A percentile compares a stretch with the other conserved stretches of the same genome.
Conservation (phyloP, 2,888 invertebrate genomes). For the Abrostola tripartita region DNA sequence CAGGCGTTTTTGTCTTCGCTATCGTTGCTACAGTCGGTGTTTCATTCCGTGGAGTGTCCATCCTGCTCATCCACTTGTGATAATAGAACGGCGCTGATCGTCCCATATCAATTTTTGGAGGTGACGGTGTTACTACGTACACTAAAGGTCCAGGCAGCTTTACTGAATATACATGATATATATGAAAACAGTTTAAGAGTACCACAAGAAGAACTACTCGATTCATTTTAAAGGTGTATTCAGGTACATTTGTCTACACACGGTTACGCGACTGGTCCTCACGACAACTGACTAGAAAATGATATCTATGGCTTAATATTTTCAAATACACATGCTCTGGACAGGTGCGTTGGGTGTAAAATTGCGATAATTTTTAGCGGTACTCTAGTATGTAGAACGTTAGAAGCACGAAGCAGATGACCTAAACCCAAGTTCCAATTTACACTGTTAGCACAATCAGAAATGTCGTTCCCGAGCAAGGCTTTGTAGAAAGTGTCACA, state of each 20-base stretch:
- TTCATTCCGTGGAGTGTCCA: slow-evolving; percentile 70
- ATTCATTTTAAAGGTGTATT: slow-evolving; percentile 69
- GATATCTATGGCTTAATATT: slow-evolving; percentile 66
- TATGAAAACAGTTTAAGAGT: slow-evolving; percentile 66
- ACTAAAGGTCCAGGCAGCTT: slow-evolving; percentile 78
- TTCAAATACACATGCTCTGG: slow-evolving; percentile 60
- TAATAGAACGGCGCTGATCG: slow-evolving; percentile 82
- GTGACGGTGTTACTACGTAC: slow-evolving; percentile 82
- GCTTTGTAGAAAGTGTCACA: slow-evolving; percentile 82
- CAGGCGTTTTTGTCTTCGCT: slow-evolving; percentile 73
- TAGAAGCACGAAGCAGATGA: slow-evolving; percentile 77
- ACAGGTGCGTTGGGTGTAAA: slow-evolving; percentile 64
- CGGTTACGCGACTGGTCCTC: slow-evolving; percentile 64
- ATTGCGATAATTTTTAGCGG: slow-evolving; percentile 86
- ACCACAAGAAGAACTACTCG: slow-evolving; percentile 59
- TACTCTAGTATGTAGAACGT: slow-evolving; percentile 80
- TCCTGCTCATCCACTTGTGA: slow-evolving; percentile 81
- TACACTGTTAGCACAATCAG: slow-evolving; percentile 81
- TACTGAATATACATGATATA: slow-evolving; percentile 60
- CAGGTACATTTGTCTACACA: slow-evolving; percentile 63
- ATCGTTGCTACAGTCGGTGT: slow-evolving; percentile 64
- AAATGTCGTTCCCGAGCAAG: slow-evolving; percentile 70
- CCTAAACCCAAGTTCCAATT: slow-evolving; percentile 76
- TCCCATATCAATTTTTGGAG: slow-evolving; percentile 65
- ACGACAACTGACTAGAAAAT: slow-evolving; percentile 75